Evolutionary conservation across 1,140 invertebrate genomes (phyloP).

Genomic region (Drosophila orosa): DNA sequence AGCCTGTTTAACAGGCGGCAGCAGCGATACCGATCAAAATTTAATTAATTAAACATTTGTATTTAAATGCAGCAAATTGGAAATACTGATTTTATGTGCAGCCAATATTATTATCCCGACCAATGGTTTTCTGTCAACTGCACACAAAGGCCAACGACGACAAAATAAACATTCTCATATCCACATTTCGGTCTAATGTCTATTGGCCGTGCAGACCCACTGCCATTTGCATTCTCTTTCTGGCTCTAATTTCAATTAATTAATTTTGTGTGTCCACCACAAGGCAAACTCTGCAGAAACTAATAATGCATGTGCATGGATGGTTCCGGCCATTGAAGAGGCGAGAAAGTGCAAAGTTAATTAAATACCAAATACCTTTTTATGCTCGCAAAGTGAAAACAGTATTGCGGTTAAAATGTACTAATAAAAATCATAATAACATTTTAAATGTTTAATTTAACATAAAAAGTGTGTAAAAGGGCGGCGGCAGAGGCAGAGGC

Average conservation of each 20-base stretch:
- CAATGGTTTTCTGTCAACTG: constrained; percentile 17
- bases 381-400: constrained; percentile 33
- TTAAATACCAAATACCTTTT: constrained; percentile 32
- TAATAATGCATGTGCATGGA: constrained; percentile 23
- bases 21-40: constrained; percentile 12
- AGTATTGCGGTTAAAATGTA: constrained; percentile 28
- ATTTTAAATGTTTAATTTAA: constrained; percentile 59
- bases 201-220: constrained; percentile 13
- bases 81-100: constrained; percentile 9
- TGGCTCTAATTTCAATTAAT: constrained; percentile 63
- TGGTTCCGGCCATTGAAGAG: neutral
- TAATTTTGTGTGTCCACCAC: constrained; percentile 53
- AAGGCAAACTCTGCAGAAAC: constrained; percentile 26
- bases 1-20: constrained; percentile 7
- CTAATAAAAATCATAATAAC: constrained; percentile 49
- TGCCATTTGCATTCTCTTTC: constrained; percentile 19
- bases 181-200: constrained; percentile 12
- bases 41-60: constrained; percentile 21
- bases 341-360: constrained; percentile 26
- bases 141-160: constrained; percentile 3
- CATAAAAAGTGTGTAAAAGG: constrained; percentile 37
- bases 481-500: neutral
- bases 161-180: constrained; percentile 12
- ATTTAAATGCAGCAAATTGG: neutral
- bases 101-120: constrained; percentile 22